Base-by-base conservation (phyloP, 2,888 invertebrate genomes). In the Platynereis dumerilii region DNA sequence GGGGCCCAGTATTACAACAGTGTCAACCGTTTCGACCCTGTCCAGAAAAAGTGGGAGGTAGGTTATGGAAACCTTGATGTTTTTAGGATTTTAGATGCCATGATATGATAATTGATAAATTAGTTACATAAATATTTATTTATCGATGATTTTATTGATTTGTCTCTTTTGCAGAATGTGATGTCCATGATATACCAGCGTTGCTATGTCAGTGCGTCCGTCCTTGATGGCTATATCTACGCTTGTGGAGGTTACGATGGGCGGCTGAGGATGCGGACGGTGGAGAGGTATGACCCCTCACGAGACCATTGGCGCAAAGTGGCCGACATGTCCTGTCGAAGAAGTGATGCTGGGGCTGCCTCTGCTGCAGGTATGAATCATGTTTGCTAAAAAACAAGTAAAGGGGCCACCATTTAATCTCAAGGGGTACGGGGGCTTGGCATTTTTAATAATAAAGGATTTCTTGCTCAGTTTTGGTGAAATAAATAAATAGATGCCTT, bases 261-360 rank as follows among this genome's bases (percentile, higher is more conserved):
- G 0, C 91, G 92, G 77, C 91, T 91, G 81, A 87, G 95, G 15
- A 92, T 93, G 82, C 92, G 91, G 78, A 92, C 92, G 0, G 94
- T 91, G 0, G 96, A 96, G 83, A 88, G 90, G 65, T 96, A 94
- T 84, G 90, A 92, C 83, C 90, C 91, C 52, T 87, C 87, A 64
- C 90, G 90, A 22, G 96, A 96, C 83, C 94, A 95, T 81, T 86
- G 85, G 85, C 89, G 91, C 0, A 86, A 93, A 71, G 91, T 95
- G 22, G 89, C 92, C 0, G 90, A 92, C 0, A 96, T 96, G 96
- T 88, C 58, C 86, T 70, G 75, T 66, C 89, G 89, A 75, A 86
- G 93, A 12, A 92, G 92, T 0, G 92, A 93, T 75, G 92, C 92
- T 1, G 90, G 91, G 69, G 91, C 91, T 0, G 90, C 90, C 0